Evolutionary conservation across 1,140 invertebrate genomes (phyloP), one percentile per base, ranked within the genome.

Genomic region (Bombus cullumanus): DNA sequence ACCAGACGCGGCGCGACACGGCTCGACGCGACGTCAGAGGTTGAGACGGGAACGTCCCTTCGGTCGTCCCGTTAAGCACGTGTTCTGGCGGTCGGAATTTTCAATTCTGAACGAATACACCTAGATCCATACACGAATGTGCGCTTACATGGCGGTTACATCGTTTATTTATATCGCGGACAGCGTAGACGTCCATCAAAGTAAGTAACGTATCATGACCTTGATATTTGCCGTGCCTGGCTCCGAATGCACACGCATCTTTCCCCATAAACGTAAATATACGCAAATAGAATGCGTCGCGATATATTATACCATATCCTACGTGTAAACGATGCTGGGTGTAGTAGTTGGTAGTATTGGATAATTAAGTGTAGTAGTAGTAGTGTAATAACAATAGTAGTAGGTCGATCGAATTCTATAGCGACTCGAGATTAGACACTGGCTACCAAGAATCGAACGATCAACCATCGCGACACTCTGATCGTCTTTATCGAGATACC

Each of bases 131-230:
- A 37, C 71, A 71, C 73, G 47, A 76, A 34, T 34, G 31, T 34
- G n/a, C n/a, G n/a, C n/a, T n/a, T n/a, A n/a, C 81, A 90, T 83
- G 85, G 84, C 86, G 86, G 72, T 92, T 92, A 89, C 87, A 85
- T 92, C 89, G 88, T 92, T 90, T 88, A 92, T 92, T 87, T 88
- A 53, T 22, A 53, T 53, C 82, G 83, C 53, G 83, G 88, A 88
- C 90, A 91, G 91, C 90, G 82, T 88, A 91, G 81, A 90, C 81
- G 79, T 82, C 82, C 86, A 87, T 92, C 91, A 80, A 91, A 91
- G 91, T 89, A 89, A 89, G 81, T 79, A 85, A 85, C 86, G 53
- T 80, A 59, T 64, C 47, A 2, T 66, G 53, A 28, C n/a, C 47
- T 22, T 53, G 47, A 53, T 53, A 53, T 22, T 18, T 53, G 47